Evolutionary conservation across 2,797 vertebrate genomes (phyloP).

Genomic region (Zenarchopterus dispar): DNA sequence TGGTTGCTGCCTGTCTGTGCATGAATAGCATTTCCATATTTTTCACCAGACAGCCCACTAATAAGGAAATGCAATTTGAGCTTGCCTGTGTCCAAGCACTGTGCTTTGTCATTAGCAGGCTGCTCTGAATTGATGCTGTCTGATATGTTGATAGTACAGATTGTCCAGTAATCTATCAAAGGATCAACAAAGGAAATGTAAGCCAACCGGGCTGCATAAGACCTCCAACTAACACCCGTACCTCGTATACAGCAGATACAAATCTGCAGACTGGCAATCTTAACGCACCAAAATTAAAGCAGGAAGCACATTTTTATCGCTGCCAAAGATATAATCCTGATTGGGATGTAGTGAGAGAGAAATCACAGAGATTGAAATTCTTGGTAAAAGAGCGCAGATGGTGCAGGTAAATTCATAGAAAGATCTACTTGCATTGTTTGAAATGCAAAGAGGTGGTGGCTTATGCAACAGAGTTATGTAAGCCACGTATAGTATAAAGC

Average conservation of each 20-base stretch:
- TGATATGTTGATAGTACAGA: slow-evolving; percentile 67
- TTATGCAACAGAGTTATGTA: slow-evolving; percentile 56
- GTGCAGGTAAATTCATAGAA: slow-evolving; percentile 57
- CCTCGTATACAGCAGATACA: slow-evolving; percentile 23
- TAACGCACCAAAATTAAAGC: slow-evolving; percentile 50
- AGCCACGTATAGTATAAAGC: slow-evolving; percentile 22
- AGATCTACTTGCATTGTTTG: slow-evolving; percentile 61
- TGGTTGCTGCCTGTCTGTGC: slow-evolving; percentile 64
- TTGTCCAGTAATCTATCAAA: slow-evolving; percentile 39
- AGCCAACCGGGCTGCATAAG: slow-evolving; percentile 34
- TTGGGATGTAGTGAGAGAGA: slow-evolving; percentile 44
- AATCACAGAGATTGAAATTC: slow-evolving; percentile 51
- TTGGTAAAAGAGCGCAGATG: slow-evolving; percentile 63
- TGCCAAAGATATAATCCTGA: slow-evolving; percentile 63
- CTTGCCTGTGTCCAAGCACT: slow-evolving; percentile 44
- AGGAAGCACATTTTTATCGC: slow-evolving; percentile 45
- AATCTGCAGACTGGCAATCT: slow-evolving; percentile 44
- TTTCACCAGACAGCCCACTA: slow-evolving; percentile 52
- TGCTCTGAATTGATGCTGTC: slow-evolving; percentile 56
- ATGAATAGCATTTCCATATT: slow-evolving; percentile 73
- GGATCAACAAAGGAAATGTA: slow-evolving; percentile 67
- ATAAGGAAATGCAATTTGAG: slow-evolving; percentile 62
- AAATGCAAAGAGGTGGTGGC: slow-evolving; percentile 36
- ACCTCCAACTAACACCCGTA: slow-evolving; percentile 17
- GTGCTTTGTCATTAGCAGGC: slow-evolving; percentile 60